These are phyloP conservation scores for Hylaeus volcanicus DNA, from an alignment of 1,140 invertebrate genomes.

Conservation along the genomic window DNA sequence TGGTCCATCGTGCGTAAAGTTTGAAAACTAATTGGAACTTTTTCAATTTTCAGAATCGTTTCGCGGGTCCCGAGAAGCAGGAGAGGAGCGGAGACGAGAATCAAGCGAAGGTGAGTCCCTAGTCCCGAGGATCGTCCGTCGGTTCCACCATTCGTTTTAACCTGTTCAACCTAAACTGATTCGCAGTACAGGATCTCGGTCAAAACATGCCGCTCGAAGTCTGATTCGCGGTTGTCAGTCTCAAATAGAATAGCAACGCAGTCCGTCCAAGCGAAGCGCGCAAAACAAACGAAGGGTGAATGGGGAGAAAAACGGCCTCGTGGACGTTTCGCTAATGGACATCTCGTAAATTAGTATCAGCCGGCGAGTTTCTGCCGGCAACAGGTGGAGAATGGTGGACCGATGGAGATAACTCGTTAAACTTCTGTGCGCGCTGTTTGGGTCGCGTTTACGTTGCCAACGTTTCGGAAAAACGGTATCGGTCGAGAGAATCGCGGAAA, in stretches of 20 bases:
- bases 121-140: not conserved
- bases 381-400: slow-evolving; percentile 59
- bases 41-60: slow-evolving; percentile 67
- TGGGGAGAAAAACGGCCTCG: not conserved
- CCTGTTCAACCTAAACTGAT: no score
- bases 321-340: slow-evolving; percentile 8
- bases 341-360: slow-evolving; percentile 45
- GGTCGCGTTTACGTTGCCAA: slow-evolving; percentile 33
- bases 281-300: no score
- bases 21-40: slow-evolving; percentile 15
- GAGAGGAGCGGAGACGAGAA: slow-evolving; percentile 66
- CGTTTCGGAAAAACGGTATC: slow-evolving; percentile 37
- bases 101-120: slow-evolving; percentile 71
- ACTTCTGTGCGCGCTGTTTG: not conserved
- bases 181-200: no score
- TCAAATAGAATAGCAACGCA: no score
- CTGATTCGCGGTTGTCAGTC: no score
- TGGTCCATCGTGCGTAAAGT: not conserved
- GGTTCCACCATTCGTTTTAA: slow-evolving; percentile 38
- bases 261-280: no score
- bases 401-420: slow-evolving; percentile 39
- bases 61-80: slow-evolving; percentile 63
- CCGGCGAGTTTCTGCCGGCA: slow-evolving; percentile 49
- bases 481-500: not conserved
- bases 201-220: no score